Percentiles rank a stretch among this genome's conserved stretches.
phyloP scores from a whole-genome alignment of 2,888 invertebrate species.

The Erynnis tages region DNA sequence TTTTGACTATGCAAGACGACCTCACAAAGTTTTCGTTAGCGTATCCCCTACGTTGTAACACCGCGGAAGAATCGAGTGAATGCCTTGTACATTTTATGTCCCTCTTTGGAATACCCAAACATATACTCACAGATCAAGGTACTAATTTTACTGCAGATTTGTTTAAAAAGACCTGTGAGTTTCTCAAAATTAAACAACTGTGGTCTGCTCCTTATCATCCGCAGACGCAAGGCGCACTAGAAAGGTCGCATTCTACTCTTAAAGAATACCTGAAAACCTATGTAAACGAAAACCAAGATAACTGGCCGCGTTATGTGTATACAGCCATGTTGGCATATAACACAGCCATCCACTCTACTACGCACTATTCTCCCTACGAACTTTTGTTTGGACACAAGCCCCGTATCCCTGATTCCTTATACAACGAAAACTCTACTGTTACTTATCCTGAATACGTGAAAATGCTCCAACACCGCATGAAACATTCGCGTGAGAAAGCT shows the following conservation, averaged over 20 bases:
- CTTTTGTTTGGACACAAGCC: conserved; percentile 28
- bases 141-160: conserved; percentile 34
- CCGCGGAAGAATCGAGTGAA: conserved; percentile 33
- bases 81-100: conserved; percentile 44
- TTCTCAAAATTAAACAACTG: conserved; percentile 35
- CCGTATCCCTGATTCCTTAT: conserved; percentile 17
- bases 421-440: neutral
- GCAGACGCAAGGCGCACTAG: conserved; percentile 35
- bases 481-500: conserved; percentile 35
- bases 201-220: conserved; percentile 39
- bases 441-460: conserved; percentile 36
- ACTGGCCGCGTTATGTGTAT: conserved; percentile 32
- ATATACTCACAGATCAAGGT: conserved; percentile 50
- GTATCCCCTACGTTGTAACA: conserved; percentile 21
- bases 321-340: conserved; percentile 34
- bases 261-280: conserved; percentile 35
- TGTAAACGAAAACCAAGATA: conserved; percentile 27
- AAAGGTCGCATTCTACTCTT: conserved; percentile 34
- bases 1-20: conserved; percentile 32
- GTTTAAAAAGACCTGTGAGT: conserved; percentile 31
- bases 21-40: conserved; percentile 24
- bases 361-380: conserved; percentile 28
- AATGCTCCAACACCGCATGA: conserved; percentile 37
- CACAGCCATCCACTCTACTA: conserved; percentile 28
- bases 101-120: conserved; percentile 47